phyloP scores from a whole-genome alignment of 2,113 vertebrate species.

The Rhadina sibilatrix region DNA sequence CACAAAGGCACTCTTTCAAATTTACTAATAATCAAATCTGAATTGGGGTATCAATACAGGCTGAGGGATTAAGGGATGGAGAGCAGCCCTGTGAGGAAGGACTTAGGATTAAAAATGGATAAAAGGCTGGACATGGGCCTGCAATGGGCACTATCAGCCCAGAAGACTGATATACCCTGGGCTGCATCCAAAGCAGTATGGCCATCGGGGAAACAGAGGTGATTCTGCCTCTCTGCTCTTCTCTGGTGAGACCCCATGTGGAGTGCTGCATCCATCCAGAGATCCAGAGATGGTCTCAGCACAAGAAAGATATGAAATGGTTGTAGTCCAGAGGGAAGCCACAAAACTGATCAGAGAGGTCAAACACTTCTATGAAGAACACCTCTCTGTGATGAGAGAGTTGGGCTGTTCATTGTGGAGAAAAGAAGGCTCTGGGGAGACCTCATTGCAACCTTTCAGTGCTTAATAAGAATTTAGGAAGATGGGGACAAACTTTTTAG shows the following conservation, averaged over 20 bases:
- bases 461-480: background rate
- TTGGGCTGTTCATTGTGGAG: background rate
- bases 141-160: accelerated
- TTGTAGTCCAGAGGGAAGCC: background rate
- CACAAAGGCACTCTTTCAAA: background rate
- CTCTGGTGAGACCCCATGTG: background rate
- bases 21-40: background rate
- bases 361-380: accelerated
- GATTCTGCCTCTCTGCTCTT: background rate
- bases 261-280: background rate
- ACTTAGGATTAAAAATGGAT: background rate
- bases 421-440: background rate
- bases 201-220: accelerated
- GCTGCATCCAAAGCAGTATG: accelerated
- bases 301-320: background rate
- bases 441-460: background rate
- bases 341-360: background rate
- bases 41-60: accelerated
- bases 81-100: background rate
- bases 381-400: background rate
- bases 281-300: background rate
- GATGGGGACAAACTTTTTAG: background rate
- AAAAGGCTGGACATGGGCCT: background rate
- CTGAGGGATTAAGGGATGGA: background rate
- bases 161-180: background rate